Evolutionary conservation across 2,888 invertebrate species (phyloP), one percentile per base, ranked within the genome.

Genomic region (Alloplasta piceator): DNA sequence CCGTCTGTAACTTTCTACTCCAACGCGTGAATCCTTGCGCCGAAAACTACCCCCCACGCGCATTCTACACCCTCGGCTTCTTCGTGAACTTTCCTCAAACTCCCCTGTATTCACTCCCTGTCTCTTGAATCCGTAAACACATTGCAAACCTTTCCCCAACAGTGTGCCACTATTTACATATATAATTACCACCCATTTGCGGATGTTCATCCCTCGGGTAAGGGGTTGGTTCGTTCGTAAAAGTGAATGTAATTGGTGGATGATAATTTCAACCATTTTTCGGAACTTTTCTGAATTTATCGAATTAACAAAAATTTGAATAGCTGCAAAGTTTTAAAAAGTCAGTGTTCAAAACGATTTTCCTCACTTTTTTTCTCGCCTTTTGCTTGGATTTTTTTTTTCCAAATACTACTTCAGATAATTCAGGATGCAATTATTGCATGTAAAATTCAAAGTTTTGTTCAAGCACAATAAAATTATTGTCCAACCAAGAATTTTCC

Each of bases 111-210:
- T 60, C 41, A 48, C 77, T 58, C 26, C 3, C 26, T 3, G 26
- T 26, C 26, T 26, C 48, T 72, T 77, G 68, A 80, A 80, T 77
- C 41, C 68, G 77, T 80, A 80, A 80, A 77, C 77, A 77, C 58
- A 68, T 58, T 46, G 36, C 50, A 26, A 77, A 72, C 16, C 72
- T 46, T 61, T 38, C 58, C 38, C 58, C 9, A 12, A 26, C 26
- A 26, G 26, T 26, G 26, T 26, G 26, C 38, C 67, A 38, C 16
- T 61, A 72, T 76, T 75, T 76, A 63, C 71, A 76, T 72, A 56
- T 61, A 76, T 72, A 76, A 80, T 80, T 72, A 76, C 7, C 56
- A 43, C 56, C 36, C 50, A 41, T 76, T 67, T 72, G 60, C 56
- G 36, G 16, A 55, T 55, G 10, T 39, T 46, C 10, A 9, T 5